A percentile compares a stretch with the other conserved stretches of the same genome.
Conservation (phyloP, 2,113 vertebrate genomes). For the Chloroceryle aenea region DNA sequence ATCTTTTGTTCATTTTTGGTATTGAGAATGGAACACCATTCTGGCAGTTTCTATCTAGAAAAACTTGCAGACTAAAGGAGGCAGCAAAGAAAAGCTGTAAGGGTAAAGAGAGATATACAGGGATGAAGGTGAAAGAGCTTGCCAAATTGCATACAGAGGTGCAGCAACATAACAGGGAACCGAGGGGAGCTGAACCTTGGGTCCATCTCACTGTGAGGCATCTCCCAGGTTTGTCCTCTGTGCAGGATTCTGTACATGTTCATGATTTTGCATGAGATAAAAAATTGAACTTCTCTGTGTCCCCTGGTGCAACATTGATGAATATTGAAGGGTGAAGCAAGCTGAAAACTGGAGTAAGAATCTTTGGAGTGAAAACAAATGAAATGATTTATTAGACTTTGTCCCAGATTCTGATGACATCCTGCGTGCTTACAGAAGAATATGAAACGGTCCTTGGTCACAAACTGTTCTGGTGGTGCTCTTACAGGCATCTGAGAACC, state of each 20-base stretch:
- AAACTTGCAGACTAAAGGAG: background rate
- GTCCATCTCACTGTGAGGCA: accelerated
- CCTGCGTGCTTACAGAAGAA: background rate
- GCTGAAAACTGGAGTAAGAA: background rate
- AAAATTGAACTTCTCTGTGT: background rate
- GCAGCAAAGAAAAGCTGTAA: background rate
- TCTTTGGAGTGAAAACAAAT: background rate
- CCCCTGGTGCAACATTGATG: background rate
- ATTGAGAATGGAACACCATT: background rate
- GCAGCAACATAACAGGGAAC: background rate
- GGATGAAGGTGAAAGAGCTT: background rate
- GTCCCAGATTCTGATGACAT: background rate
- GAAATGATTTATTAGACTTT: background rate
- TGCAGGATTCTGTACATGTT: background rate
- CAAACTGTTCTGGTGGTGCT: background rate
- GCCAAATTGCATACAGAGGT: background rate
- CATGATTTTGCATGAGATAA: background rate
- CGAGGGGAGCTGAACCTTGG: background rate
- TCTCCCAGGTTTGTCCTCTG: background rate
- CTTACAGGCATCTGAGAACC: background rate
- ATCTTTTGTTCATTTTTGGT: background rate
- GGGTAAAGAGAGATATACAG: background rate
- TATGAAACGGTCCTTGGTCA: background rate
- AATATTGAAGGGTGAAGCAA: background rate
- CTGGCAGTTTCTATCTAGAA: background rate